Evolutionary conservation across 2,797 vertebrate species (phyloP), one percentile per base, ranked within the genome.

Genomic region (Schizothorax lantsangensis): DNA sequence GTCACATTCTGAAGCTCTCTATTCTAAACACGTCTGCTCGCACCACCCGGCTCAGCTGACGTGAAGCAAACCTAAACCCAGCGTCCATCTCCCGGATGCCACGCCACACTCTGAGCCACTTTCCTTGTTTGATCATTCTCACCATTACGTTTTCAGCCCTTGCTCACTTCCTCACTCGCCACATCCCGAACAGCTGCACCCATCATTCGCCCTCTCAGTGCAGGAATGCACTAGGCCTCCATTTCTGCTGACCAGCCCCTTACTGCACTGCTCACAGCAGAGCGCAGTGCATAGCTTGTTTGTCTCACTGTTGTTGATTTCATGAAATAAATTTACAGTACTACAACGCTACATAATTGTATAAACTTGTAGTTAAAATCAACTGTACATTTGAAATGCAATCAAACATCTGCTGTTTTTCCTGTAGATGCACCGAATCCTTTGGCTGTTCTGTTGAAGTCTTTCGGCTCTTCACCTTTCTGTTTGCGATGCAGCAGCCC

Each of bases 371-470:
- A 26, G 38, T 45, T 33, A 21, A 74, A 57, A 57, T 57, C 11
- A 79, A 15, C 47, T 83, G 17, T 73, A 23, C 1, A 49, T 36
- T 79, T 45, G 83, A n/a, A 86, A 83, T 26, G 74, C 30, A 75
- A 47, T 92, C 88, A 92, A 23, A 59, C 57, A 59, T 93, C 88
- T 14, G 62, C 36, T 9, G 12, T 84, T 89, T 90, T 92, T 2
- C 12, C 84, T 88, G 90, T 92, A 2, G 26, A 84, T 9, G 92
- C 81, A 78, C 93, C 92, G 92, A 98, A 99, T 59, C 97, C 97
- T 6, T 92, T 95, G 0, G 98, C 97, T 0, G 89, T 97, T 88
- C 97, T 95, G 91, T 98, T 99, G 83, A 98, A 99, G 92, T 96
- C 97, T 90, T 94, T 97, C 0, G 86, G 92, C 64, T 96, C 95